These are phyloP conservation scores for Promerops cafer DNA, from an alignment of 2,113 vertebrate genomes.

Conservation along the genomic window DNA sequence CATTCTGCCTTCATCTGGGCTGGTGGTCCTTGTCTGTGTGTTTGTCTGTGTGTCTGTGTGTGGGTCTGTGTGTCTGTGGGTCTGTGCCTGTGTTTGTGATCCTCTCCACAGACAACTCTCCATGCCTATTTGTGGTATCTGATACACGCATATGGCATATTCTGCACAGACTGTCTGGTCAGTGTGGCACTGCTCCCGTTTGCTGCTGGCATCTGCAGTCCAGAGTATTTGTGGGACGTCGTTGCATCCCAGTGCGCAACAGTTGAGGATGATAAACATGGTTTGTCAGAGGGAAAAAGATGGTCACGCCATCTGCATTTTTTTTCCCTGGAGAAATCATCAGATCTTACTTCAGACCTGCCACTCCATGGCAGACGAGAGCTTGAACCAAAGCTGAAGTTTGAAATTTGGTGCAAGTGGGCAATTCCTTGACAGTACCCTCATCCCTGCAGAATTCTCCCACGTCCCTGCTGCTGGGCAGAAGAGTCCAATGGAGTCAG, in stretches of 20 bases:
- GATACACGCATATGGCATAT: neutral
- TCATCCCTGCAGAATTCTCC: neutral
- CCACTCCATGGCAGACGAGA: neutral
- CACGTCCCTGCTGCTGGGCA: neutral
- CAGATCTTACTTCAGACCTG: neutral
- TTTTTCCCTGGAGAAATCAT: neutral
- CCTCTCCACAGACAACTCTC: neutral
- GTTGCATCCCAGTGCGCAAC: accelerated
- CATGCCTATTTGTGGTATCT: neutral
- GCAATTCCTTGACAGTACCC: neutral
- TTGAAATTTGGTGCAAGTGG: neutral
- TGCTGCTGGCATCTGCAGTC: neutral
- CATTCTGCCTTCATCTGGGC: neutral
- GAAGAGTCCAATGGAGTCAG: neutral
- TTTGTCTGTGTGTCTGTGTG: too few relatives aligned
- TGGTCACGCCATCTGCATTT: neutral
- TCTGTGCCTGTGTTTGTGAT: neutral
- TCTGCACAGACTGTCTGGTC: neutral
- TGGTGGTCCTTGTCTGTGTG: accelerated
- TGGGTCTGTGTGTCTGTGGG: neutral
- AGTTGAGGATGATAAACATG: neutral
- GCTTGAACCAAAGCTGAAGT: neutral
- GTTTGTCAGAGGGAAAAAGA: neutral
- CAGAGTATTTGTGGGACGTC: neutral
- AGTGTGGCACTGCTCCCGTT: accelerated